These are phyloP conservation scores for Passerina amoena DNA, from an alignment of 2,113 vertebrate genomes.

Conservation along the genomic window DNA sequence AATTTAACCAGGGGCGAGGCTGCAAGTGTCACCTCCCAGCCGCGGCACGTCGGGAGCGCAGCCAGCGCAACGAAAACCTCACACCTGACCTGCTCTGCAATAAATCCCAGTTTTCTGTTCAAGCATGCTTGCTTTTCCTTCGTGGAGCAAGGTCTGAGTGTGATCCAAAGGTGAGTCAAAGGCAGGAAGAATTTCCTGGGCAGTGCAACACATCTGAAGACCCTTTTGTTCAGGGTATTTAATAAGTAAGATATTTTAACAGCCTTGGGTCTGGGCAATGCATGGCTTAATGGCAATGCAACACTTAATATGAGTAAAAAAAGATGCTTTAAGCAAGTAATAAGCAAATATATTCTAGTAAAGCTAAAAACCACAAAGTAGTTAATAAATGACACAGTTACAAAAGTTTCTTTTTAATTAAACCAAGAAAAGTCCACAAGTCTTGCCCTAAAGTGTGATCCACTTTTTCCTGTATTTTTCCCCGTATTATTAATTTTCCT, in stretches of 20 bases:
- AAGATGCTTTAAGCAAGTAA: not conserved
- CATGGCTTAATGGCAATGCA: not conserved
- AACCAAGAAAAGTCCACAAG: not conserved
- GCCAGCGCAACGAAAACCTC: not conserved
- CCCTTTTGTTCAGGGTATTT: not conserved
- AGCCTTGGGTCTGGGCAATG: not conserved
- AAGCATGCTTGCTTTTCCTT: not conserved
- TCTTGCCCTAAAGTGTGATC: not conserved
- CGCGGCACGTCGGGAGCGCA: not conserved
- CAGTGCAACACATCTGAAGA: no score
- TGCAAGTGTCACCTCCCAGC: not conserved
- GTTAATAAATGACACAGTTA: not conserved
- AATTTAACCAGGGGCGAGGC: constrained; percentile 58
- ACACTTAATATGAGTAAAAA: not conserved
- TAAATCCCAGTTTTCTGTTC: not conserved
- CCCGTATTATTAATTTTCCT: not conserved
- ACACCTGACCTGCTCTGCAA: not conserved
- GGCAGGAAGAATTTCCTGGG: not conserved
- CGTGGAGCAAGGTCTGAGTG: not conserved
- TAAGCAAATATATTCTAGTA: not conserved
- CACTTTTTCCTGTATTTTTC: not conserved
- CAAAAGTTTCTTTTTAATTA: not conserved
- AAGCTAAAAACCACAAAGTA: not conserved
- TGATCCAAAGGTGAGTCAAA: not conserved
- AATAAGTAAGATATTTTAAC: not conserved